Conservation (phyloP, 2,797 vertebrate genomes). For the Poeciliopsis gracilis region DNA sequence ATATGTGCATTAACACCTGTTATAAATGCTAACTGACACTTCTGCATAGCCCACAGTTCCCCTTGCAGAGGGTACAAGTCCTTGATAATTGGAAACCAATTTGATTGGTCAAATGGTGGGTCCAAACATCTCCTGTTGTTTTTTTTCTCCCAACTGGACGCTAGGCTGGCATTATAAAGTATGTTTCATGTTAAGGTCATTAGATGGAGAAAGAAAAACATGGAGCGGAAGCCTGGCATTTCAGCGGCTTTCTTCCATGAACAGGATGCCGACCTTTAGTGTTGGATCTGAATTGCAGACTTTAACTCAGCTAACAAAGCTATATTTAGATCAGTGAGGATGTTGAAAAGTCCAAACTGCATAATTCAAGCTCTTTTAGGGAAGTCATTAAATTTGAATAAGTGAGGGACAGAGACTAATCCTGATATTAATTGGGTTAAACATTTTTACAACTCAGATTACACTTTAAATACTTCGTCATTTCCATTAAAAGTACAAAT, state of each 20-base stretch:
- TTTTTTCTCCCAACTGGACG: neutral
- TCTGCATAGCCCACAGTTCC: neutral
- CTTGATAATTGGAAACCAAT: neutral
- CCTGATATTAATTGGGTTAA: neutral
- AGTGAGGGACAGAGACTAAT: neutral
- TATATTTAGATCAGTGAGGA: neutral
- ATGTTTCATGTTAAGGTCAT: conserved; percentile 7
- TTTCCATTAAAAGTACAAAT: neutral
- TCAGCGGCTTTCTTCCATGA: neutral
- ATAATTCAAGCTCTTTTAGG: neutral
- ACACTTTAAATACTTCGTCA: neutral
- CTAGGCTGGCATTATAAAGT: neutral
- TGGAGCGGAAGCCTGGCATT: neutral
- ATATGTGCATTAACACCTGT: neutral
- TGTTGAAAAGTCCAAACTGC: neutral
- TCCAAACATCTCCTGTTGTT: neutral
- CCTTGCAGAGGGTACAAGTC: neutral
- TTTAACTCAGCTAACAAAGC: conserved; percentile 1
- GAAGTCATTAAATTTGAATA: neutral
- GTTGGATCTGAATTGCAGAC: conserved; percentile 1
- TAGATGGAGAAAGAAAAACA: neutral
- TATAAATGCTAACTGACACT: neutral
- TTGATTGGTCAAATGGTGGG: neutral
- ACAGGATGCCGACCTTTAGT: neutral
- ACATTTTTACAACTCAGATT: neutral